Evolutionary conservation across 92 coral and sea anemone genomes (phyloP), one percentile per base, ranked within the genome.

Genomic region (Plumapathes pennacea): DNA sequence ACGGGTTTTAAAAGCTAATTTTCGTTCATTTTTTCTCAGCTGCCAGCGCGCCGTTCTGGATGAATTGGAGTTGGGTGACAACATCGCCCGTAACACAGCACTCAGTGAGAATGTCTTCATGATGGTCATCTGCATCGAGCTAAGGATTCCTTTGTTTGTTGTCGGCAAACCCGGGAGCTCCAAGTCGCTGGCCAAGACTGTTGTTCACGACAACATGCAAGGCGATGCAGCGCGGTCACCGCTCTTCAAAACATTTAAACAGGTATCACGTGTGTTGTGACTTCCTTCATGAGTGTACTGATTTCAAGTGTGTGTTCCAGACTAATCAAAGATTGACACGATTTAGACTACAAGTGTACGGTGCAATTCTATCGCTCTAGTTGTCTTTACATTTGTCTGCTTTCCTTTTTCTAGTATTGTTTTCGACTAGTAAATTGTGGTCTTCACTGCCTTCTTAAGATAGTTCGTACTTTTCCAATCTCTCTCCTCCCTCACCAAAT

Each of bases 121-220:
- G 97, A 89, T 89, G 97, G 89, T 85, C 32, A 84, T 89, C 15
- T 88, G 96, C 50, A 81, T 86, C 39, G 97, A 89, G 74, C 82
- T 89, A 14, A 78, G 97, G 33, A 85, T 89, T 38, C 97, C 97
- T 3, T 30, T 89, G 74, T 89, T 89, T 71, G 96, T 89, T 29
- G 86, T 89, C n/a, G 96, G 96, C 24, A 89, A 89, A 64, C 97
- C 97, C 48, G 96, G 87, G 18, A 80, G 97, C 58, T 89, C 97
- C 12, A 89, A 89, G 52, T 89, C 97, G 9, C 61, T 86, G 32
- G 95, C 95, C 30, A 86, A 86, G 67, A 72, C 87, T 19, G 88
- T 86, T n/a, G 88, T 86, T 1, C 76, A 80, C 38, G 81, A 54
- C 42, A 86, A 81, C 49, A 86, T 86, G 95, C 77, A 72, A 26